Percentiles rank a stretch among this genome's conserved stretches.
phyloP scores from a whole-genome alignment of 2,888 invertebrate species.

The Scrobipalpa costella region DNA sequence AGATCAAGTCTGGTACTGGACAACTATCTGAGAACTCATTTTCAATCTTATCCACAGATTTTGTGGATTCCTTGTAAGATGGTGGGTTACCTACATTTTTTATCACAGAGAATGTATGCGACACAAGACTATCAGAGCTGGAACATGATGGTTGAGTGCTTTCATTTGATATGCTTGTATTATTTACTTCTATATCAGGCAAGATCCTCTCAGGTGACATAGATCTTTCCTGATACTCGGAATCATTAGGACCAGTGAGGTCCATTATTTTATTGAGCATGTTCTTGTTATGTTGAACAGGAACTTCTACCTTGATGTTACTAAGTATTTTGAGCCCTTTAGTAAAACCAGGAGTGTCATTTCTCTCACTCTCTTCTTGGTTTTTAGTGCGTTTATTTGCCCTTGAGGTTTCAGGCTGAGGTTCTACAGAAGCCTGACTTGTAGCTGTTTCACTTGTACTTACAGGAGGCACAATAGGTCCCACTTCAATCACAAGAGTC shows the following conservation, averaged over 20 bases:
- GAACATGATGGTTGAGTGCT: slow-evolving; percentile 53
- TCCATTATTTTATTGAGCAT: slow-evolving; percentile 74
- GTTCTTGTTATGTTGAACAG: slow-evolving; percentile 72
- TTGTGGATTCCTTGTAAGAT: slow-evolving; percentile 56
- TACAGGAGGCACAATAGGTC: slow-evolving; percentile 54
- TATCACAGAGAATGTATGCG: slow-evolving; percentile 70
- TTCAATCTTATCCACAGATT: slow-evolving; percentile 64
- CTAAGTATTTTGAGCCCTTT: slow-evolving; percentile 77
- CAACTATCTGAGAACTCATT: slow-evolving; percentile 70
- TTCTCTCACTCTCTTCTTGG: slow-evolving; percentile 41
- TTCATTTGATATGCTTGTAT: slow-evolving; percentile 51
- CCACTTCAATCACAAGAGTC: slow-evolving; percentile 71
- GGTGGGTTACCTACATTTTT: slow-evolving; percentile 69
- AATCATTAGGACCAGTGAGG: slow-evolving; percentile 64
- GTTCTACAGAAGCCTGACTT: slow-evolving; percentile 29
- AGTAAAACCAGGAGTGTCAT: slow-evolving; percentile 53
- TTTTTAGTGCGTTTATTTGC: slow-evolving; percentile 29
- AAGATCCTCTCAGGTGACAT: slow-evolving; percentile 66
- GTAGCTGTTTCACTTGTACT: slow-evolving; percentile 29
- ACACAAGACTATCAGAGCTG: slow-evolving; percentile 53
- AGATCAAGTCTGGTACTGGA: slow-evolving; percentile 74
- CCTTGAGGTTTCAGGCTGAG: slow-evolving; percentile 25
- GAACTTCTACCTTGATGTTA: slow-evolving; percentile 79
- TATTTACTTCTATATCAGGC: slow-evolving; percentile 69
- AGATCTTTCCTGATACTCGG: slow-evolving; percentile 53